Evolutionary conservation across 2,888 invertebrate species (phyloP).

Genomic region (Epistrophe grossulariae): DNA sequence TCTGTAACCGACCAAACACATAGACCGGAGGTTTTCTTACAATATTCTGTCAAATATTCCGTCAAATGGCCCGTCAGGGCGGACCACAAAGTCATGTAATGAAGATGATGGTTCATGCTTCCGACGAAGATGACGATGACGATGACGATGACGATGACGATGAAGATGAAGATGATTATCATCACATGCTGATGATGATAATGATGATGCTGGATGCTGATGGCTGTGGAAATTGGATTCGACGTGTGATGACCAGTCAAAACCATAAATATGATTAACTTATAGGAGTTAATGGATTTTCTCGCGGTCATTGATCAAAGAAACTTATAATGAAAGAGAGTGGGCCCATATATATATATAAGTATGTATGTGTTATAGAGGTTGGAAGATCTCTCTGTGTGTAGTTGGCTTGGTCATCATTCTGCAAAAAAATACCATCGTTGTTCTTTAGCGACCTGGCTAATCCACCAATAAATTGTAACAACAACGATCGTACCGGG

Average conservation of each 20-base stretch:
- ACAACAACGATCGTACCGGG: slow-evolving; percentile 63
- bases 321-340: slow-evolving; percentile 64
- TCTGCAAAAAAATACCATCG: slow-evolving; percentile 49
- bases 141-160: slow-evolving; percentile 29
- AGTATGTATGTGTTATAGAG: not conserved
- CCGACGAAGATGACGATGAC: slow-evolving; percentile 52
- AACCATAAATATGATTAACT: slow-evolving; percentile 76
- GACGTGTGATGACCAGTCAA: slow-evolving; percentile 76
- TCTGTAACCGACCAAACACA: not conserved
- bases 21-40: slow-evolving; percentile 60
- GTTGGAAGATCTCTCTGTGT: not conserved
- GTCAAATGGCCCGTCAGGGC: slow-evolving; percentile 69
- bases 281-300: slow-evolving; percentile 75
- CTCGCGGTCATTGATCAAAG: slow-evolving; percentile 72
- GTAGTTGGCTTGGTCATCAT: slow-evolving; percentile 20
- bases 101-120: slow-evolving; percentile 73
- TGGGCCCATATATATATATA: not conserved
- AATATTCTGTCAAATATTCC: slow-evolving; percentile 61
- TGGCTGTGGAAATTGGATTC: slow-evolving; percentile 75
- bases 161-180: slow-evolving; percentile 28
- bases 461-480: slow-evolving; percentile 75
- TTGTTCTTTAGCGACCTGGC: slow-evolving; percentile 52
- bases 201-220: slow-evolving; percentile 50
- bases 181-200: slow-evolving; percentile 35
- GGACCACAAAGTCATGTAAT: slow-evolving; percentile 74